Base-by-base conservation (phyloP, 2,797 vertebrate genomes). In the Cyclopterus lumpus region DNA sequence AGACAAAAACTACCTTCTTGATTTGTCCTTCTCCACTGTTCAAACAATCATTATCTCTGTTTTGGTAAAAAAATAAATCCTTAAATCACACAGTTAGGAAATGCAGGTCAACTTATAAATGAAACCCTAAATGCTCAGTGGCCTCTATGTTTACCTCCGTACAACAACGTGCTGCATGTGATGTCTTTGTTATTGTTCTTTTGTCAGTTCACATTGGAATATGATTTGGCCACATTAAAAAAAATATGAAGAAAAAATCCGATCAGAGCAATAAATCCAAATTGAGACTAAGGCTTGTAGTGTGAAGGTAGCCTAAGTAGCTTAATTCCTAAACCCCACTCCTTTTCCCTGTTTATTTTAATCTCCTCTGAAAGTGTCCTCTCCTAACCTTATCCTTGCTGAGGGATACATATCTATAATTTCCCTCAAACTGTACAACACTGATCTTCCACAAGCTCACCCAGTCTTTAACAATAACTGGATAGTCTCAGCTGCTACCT, bases 361-460 rank as follows among this genome's bases (percentile, higher is more conserved):
- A 77, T 77, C 70, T 71, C 67, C n/a, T 72, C 40, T 59, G 30
- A 40, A 54, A 75, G 54, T 74, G 60, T 78, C 81, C 55, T 79
- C 72, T 65, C 46, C 20, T 59, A 64, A 78, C 59, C 78, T 42
- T 81, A 10, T 49, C 58, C 26, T 73, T 53, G 63, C 46, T 16
- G 53, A 78, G 40, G 34, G 22, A 57, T 61, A 61, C 57, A 71
- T 59, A 76, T 73, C 61, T 71, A 10, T 70, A 79, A 68, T 79
- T 79, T 71, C 36, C 53, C 49, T 60, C 54, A 60, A 68, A 71
- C 42, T 69, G 40, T 74, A 54, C 54, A 34, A 77, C 77, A 32
- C 61, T 79, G 79, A 83, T 81, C 71, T 22, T 3, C 53, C 26
- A 59, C 49, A 44, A 70, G 57, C 51, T 59, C 42, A 40, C 55